Percentiles rank a stretch among this genome's conserved stretches.
These are phyloP conservation scores for Trichopria drosophilae DNA, from an alignment of 2,888 invertebrate genomes.

Conservation along the genomic window DNA sequence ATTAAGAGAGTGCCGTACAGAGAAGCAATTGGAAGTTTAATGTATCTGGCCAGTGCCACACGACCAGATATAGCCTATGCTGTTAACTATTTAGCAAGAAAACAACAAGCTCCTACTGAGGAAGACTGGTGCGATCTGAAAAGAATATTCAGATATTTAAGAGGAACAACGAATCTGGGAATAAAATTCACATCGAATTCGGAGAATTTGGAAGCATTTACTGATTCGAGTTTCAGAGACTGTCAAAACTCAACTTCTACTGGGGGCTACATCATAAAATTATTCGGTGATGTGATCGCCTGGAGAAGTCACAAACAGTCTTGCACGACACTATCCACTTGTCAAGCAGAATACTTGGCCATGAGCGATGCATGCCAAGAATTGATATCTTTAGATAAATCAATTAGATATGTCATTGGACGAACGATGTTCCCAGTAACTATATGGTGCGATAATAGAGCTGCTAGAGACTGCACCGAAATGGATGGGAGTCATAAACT, in stretches of 20 bases:
- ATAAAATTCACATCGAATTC: conserved; percentile 8
- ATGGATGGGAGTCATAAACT: conserved; percentile 30
- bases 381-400: conserved; percentile 32
- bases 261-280: conserved; percentile 27
- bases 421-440: conserved; percentile 22
- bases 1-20: conserved; percentile 29
- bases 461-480: conserved; percentile 26
- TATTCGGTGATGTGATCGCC: conserved; percentile 29
- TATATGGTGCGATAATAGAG: conserved; percentile 19
- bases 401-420: conserved; percentile 26
- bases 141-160: conserved; percentile 29
- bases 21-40: conserved; percentile 36
- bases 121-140: conserved; percentile 30
- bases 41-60: conserved; percentile 31
- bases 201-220: conserved; percentile 29
- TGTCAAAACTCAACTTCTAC: conserved; percentile 32
- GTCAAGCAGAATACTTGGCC: conserved; percentile 29
- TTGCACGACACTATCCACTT: conserved; percentile 28
- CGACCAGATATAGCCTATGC: conserved; percentile 22
- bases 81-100: conserved; percentile 20
- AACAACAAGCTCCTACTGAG: conserved; percentile 27
- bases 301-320: conserved; percentile 37
- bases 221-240: conserved; percentile 38
- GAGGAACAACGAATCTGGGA: conserved; percentile 21
- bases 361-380: conserved; percentile 26